Conservation (phyloP, 2,888 invertebrate species). For the Aplocera efformata region DNA sequence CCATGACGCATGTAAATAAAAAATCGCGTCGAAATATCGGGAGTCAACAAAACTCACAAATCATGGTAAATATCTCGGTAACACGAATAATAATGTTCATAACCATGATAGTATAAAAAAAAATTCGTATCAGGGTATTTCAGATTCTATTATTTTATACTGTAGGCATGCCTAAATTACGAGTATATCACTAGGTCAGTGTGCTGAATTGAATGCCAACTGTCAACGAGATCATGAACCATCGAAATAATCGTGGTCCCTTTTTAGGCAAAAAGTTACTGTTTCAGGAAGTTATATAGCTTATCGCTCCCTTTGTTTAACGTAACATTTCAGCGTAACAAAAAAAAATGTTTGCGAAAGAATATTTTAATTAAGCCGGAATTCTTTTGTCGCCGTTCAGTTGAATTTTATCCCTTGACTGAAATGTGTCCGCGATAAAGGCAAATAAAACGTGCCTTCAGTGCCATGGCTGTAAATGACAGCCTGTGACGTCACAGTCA, state of each 20-base stretch:
- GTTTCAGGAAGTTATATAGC: not conserved
- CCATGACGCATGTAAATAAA: no score
- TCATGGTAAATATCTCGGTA: no score
- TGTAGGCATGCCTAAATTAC: no score
- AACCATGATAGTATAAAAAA: no score
- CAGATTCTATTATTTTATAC: no score
- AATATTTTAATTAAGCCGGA: slow-evolving; percentile 22
- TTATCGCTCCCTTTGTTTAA: slow-evolving; percentile 28
- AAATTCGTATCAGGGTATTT: no score
- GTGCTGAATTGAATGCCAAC: no score
- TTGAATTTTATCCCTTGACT: slow-evolving; percentile 43
- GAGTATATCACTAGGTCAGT: no score
- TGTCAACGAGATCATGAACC: no score
- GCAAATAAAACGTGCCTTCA: slow-evolving; percentile 60
- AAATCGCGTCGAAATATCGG: no score
- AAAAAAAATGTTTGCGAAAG: slow-evolving; percentile 18
- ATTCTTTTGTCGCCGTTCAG: slow-evolving; percentile 36
- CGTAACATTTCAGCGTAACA: slow-evolving; percentile 24
- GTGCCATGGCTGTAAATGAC: slow-evolving; percentile 51
- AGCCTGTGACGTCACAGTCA: slow-evolving; percentile 50
- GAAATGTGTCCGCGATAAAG: slow-evolving; percentile 52
- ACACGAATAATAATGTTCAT: no score
- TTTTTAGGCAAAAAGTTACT: slow-evolving; percentile 1
- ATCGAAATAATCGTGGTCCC: slow-evolving; percentile 25
- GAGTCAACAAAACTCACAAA: no score